Evolutionary conservation across 2,888 invertebrate genomes (phyloP).

Genomic region (Acronicta aceris): DNA sequence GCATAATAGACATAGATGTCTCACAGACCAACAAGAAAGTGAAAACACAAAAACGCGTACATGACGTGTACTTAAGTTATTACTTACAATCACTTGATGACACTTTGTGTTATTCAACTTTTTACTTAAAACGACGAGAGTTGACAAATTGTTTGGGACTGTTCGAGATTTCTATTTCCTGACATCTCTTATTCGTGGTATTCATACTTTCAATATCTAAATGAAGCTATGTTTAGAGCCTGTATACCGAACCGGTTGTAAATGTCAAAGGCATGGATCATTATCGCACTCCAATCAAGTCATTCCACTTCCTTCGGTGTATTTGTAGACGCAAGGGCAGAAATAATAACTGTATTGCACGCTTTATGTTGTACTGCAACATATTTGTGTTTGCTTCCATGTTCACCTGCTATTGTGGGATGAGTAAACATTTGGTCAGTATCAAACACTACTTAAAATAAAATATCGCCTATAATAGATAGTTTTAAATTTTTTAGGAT

Average conservation of each 20-base stretch:
- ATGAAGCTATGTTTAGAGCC: slow-evolving; percentile 22
- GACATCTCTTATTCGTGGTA: slow-evolving; percentile 3
- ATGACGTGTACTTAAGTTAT: slow-evolving; percentile 45
- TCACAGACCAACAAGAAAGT: slow-evolving; percentile 40
- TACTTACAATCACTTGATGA: slow-evolving; percentile 35
- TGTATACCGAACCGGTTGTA: slow-evolving; percentile 42
- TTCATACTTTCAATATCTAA: slow-evolving; percentile 34
- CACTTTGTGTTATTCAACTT: slow-evolving; percentile 36
- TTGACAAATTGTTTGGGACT: slow-evolving; percentile 26
- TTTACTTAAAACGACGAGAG: slow-evolving; percentile 12
- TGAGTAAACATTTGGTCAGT: neutral
- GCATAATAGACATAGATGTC: slow-evolving; percentile 28
- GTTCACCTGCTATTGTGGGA: slow-evolving; percentile 2
- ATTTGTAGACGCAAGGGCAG: slow-evolving; percentile 40
- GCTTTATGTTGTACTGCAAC: neutral
- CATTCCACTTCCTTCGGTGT: slow-evolving; percentile 33
- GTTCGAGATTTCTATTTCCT: slow-evolving; percentile 31
- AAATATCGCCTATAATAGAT: neutral
- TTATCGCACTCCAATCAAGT: slow-evolving; percentile 35
- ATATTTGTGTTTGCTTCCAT: slow-evolving; percentile 6
- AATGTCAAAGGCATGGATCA: slow-evolving; percentile 45
- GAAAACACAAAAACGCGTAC: slow-evolving; percentile 42
- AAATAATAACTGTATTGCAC: slow-evolving; percentile 23
- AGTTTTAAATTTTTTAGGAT: no score
- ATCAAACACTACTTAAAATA: neutral